Percentiles rank a stretch among this genome's conserved stretches.
These are phyloP conservation scores for Thunnus maccoyii DNA, from an alignment of 2,113 vertebrate species.

Conservation along the genomic window DNA sequence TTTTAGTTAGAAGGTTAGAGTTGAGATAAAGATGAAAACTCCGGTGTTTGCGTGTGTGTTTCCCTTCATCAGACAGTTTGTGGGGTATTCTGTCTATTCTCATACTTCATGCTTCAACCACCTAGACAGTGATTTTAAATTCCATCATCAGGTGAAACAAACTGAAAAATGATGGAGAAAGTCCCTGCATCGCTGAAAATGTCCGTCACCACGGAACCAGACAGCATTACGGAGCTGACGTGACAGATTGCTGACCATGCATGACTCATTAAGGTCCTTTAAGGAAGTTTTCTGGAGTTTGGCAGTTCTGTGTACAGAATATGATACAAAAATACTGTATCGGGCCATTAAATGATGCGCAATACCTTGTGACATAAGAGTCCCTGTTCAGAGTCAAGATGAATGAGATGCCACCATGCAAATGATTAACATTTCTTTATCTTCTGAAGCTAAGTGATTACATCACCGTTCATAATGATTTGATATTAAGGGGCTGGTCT, in stretches of 20 bases:
- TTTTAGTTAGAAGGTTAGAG: background rate
- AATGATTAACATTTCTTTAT: background rate
- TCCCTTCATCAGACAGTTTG: background rate
- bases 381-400: background rate
- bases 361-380: background rate
- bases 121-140: constrained; percentile 6
- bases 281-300: constrained; percentile 53
- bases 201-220: constrained; percentile 20
- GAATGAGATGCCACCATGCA: background rate
- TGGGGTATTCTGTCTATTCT: no score
- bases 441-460: no score
- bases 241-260: constrained; percentile 63
- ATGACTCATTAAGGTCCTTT: constrained; percentile 39
- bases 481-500: no score
- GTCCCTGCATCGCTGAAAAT: constrained; percentile 31
- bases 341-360: constrained; percentile 3
- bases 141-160: background rate
- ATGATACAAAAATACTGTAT: background rate
- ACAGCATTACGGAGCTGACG: constrained; percentile 40
- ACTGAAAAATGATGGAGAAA: constrained; percentile 14
- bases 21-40: no score
- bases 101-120: background rate
- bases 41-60: background rate
- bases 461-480: no score
- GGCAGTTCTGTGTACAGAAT: constrained; percentile 34